Evolutionary conservation across 2,888 invertebrate genomes (phyloP), one percentile per base, ranked within the genome.

Genomic region (Apotomis capreana): DNA sequence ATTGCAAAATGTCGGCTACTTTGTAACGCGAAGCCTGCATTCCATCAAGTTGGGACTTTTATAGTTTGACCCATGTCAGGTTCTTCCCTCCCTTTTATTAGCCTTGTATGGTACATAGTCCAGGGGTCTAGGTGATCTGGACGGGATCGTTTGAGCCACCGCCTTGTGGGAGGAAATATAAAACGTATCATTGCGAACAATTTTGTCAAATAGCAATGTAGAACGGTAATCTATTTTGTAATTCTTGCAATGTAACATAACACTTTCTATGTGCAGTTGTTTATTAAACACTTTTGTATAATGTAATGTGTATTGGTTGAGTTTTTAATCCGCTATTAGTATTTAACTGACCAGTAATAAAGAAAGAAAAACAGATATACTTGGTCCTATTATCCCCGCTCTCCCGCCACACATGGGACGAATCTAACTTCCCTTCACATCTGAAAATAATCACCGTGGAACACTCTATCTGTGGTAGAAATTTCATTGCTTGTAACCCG

Each of bases 1-100:
- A 55, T 70, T 67, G 60, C 70, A 67, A 70, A 46, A 51, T 10
- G 60, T 60, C 70, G 70, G 60, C 10, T 40, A 59, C 70, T 70
- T 70, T 70, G 70, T 70, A 61, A 70, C 52, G n/a, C 12, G 13
- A 70, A 3, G 10, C 70, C 13, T 37, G 26, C 65, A 70, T 70
- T 70, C 70, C 70, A 55, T 61, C 60, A 70, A 65, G 3, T n/a
- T 4, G 5, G n/a, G 9, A n/a, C 65, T 70, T 55, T 26, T 70
- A 55, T 67, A 55, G 12, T 40, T 60, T 40, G 60, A 55, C 3
- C 49, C 49, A 49, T 61, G 37, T 3, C 2, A 40, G 46, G 40
- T 67, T 26, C n/a, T 40, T 36, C 40, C 12, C 13, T 61, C 5
- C 3, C 8, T 13, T 13, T 6, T 12, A 37, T n/a, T 12, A 9